Conservation (phyloP, 2,888 invertebrate species). For the Drosophila picticornis region DNA sequence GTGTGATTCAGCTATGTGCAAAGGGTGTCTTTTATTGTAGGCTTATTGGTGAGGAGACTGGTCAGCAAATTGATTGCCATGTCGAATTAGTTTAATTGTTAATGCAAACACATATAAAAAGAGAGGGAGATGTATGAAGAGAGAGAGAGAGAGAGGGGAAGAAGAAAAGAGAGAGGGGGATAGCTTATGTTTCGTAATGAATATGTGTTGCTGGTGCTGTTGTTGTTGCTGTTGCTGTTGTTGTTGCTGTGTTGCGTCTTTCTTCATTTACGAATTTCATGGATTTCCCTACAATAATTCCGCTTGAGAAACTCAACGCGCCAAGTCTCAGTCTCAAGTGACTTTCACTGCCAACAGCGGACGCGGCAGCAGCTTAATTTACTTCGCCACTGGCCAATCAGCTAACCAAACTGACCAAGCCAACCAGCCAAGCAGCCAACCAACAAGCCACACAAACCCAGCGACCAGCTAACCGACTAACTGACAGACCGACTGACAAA, state of each 20-base stretch:
- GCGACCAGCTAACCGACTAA: slow-evolving; percentile 31
- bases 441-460: slow-evolving; percentile 15
- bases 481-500: slow-evolving; percentile 32
- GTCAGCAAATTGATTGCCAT: slow-evolving; percentile 69
- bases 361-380: slow-evolving; percentile 54
- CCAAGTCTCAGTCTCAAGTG: slow-evolving; percentile 45
- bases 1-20: slow-evolving; percentile 43
- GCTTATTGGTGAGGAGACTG: slow-evolving; percentile 42
- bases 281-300: slow-evolving; percentile 81
- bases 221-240: slow-evolving; percentile 21
- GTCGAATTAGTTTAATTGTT: slow-evolving; percentile 77
- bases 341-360: slow-evolving; percentile 61
- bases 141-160: neutral
- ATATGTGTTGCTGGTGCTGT: slow-evolving; percentile 19
- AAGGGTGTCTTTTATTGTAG: slow-evolving; percentile 53
- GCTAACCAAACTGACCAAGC: slow-evolving; percentile 34
- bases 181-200: slow-evolving; percentile 66
- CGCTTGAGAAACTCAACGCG: slow-evolving; percentile 66
- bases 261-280: slow-evolving; percentile 78
- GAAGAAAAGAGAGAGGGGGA: slow-evolving; percentile 4
- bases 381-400: slow-evolving; percentile 50
- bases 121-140: neutral
- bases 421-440: slow-evolving; percentile 1
- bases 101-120: slow-evolving; percentile 55
- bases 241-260: slow-evolving; percentile 59